A percentile compares a stretch with the other conserved stretches of the same genome.
These are phyloP conservation scores for Gobio gobio DNA, from an alignment of 2,113 vertebrate genomes.

Conservation along the genomic window DNA sequence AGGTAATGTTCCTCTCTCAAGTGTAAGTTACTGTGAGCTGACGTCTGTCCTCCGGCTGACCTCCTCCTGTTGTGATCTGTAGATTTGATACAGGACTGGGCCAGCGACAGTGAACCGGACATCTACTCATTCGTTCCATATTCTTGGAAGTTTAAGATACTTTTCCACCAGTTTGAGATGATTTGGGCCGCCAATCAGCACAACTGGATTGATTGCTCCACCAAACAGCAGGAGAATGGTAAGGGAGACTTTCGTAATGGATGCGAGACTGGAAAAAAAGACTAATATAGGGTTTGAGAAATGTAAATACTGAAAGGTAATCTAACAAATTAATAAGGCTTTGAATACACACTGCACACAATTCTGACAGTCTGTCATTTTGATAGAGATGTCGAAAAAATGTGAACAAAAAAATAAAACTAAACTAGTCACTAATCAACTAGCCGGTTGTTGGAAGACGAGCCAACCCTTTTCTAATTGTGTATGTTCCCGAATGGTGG, in stretches of 20 bases:
- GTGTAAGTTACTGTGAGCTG: not conserved
- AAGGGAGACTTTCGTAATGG: slow-evolving; percentile 52
- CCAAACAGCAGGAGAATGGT: slow-evolving; percentile 99
- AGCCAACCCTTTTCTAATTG: too few species aligned
- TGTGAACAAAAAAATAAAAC: not conserved
- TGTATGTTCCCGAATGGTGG: too few species aligned
- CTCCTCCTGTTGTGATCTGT: not conserved
- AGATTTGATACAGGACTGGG: slow-evolving; percentile 99
- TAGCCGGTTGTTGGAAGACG: too few species aligned
- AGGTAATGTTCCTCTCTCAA: slow-evolving; percentile 73
- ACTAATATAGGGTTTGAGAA: not conserved
- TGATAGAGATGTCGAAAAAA: not conserved
- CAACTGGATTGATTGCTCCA: slow-evolving; percentile 99
- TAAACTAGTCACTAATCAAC: too few species aligned
- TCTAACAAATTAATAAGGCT: not conserved
- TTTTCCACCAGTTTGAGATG: slow-evolving; percentile 99
- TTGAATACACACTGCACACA: not conserved
- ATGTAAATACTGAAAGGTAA: not conserved
- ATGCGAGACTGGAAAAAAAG: not conserved
- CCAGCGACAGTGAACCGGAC: slow-evolving; percentile 93
- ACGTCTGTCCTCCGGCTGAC: not conserved
- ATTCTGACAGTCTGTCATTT: not conserved
- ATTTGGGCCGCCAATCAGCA: slow-evolving; percentile 98
- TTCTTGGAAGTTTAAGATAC: slow-evolving; percentile 96
- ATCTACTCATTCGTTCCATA: slow-evolving; percentile 98